phyloP scores from a whole-genome alignment of 1,140 invertebrate genomes.

The Meloidogyne chitwoodi region DNA sequence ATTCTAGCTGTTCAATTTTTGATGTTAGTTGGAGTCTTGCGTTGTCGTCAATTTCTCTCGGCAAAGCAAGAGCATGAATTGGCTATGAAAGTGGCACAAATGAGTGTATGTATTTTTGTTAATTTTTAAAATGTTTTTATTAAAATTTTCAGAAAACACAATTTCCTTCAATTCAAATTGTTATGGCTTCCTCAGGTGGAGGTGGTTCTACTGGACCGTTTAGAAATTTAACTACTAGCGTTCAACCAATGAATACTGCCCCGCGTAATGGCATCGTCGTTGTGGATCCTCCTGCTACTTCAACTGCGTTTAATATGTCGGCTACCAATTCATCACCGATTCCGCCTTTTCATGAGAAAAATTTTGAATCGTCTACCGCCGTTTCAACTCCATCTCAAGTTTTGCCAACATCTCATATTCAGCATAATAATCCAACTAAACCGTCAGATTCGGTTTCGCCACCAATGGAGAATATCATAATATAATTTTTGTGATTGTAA shows the following conservation, averaged over 20 bases:
- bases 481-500: background rate
- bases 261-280: background rate
- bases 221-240: background rate
- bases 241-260: background rate
- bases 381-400: background rate
- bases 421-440: background rate
- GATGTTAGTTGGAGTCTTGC: conserved; percentile 21
- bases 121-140: background rate
- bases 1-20: conserved; percentile 20
- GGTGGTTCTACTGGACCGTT: background rate
- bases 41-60: conserved; percentile 32
- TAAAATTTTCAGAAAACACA: conserved; percentile 17
- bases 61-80: conserved; percentile 35
- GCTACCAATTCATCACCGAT: background rate
- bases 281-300: background rate
- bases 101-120: conserved; percentile 32
- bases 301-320: background rate
- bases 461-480: background rate
- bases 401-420: background rate
- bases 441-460: background rate
- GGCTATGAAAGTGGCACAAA: conserved; percentile 43
- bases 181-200: conserved; percentile 2
- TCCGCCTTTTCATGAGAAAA: background rate
- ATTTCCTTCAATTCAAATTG: conserved; percentile 34
- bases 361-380: background rate